Evolutionary conservation across 2,113 vertebrate genomes (phyloP), one percentile per base, ranked within the genome.

Genomic region (Oncorhynchus kisutch): DNA sequence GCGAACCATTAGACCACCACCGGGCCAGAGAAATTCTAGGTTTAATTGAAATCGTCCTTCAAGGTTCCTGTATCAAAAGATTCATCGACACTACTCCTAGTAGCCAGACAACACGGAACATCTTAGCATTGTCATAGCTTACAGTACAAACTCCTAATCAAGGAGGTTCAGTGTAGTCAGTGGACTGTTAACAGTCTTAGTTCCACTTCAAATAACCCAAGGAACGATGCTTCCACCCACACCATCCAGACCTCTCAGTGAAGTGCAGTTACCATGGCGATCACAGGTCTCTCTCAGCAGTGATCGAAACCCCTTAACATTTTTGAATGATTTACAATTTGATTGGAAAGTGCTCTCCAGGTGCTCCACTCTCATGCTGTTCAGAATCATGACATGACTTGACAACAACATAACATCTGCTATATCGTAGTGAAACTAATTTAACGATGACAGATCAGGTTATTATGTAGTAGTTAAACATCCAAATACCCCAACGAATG

Each of bases 271-370:
- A 80, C 78, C 51, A 16, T 39, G 5, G 3, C 75, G 49, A 79
- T 76, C 74, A 62, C 66, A 76, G 75, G 71, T 82, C 74, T 57
- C 59, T 81, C 79, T 82, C 84, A 71, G 70, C 74, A 71, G 77
- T 57, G 81, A 84, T 80, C 68, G 8, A 67, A 62, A 72, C 75
- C 81, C 76, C 75, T 57, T 70, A n/a, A 73, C 57, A 82, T 31
- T 59, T 79, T 80, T 87, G 74, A 79, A 54, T 80, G 84, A 80
- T 82, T 72, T 29, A 79, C 64, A 74, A 68, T 72, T 48, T 45
- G 9, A 81, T 45, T 81, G 65, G 25, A 31, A 80, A 81, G 74
- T 65, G 60, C 72, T 80, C 51, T 18, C 51, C 79, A 83, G 78
- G 78, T 78, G 77, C 78, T 70, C 77, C 77, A 16, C 78, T 16